Evolutionary conservation across 2,888 invertebrate species (phyloP).

Genomic region (Allygus modestus): DNA sequence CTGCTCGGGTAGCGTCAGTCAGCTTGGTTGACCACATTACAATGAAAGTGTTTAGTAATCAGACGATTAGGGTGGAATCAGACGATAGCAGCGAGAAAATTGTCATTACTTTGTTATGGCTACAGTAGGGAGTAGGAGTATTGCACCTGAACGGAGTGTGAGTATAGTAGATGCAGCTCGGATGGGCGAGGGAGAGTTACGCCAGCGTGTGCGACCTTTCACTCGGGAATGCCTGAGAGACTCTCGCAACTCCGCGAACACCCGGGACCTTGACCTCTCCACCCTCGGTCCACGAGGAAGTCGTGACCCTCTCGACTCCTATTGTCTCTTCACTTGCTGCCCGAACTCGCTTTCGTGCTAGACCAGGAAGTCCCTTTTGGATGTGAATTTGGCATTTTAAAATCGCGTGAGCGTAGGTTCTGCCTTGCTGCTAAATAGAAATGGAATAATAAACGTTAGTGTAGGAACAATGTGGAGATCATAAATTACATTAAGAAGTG

Average conservation of each 20-base stretch:
- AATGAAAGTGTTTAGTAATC: too few relatives aligned
- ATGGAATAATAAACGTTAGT: too few relatives aligned
- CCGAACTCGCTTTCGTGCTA: background rate
- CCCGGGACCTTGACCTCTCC: conserved; percentile 27
- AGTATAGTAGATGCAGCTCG: background rate
- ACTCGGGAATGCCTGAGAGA: conserved; percentile 46
- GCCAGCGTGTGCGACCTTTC: conserved; percentile 44
- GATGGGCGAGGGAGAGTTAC: conserved; percentile 15
- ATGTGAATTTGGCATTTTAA: too few relatives aligned
- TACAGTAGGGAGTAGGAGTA: background rate
- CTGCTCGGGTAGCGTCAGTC: too few relatives aligned
- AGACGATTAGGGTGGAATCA: too few relatives aligned
- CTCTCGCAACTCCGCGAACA: conserved; percentile 39
- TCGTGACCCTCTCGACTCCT: background rate
- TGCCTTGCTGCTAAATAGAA: too few relatives aligned
- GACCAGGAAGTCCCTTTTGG: background rate
- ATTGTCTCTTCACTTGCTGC: conserved; percentile 11
- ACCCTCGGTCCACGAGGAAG: conserved; percentile 30
- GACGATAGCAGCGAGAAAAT: too few relatives aligned
- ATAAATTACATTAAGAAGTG: too few relatives aligned
- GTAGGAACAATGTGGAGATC: too few relatives aligned
- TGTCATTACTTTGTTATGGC: too few relatives aligned
- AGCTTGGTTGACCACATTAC: too few relatives aligned
- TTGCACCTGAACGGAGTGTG: background rate
- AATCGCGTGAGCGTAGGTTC: too few relatives aligned